Conservation (phyloP, 2,888 invertebrate genomes). For the Dysmachus trigonus region DNA sequence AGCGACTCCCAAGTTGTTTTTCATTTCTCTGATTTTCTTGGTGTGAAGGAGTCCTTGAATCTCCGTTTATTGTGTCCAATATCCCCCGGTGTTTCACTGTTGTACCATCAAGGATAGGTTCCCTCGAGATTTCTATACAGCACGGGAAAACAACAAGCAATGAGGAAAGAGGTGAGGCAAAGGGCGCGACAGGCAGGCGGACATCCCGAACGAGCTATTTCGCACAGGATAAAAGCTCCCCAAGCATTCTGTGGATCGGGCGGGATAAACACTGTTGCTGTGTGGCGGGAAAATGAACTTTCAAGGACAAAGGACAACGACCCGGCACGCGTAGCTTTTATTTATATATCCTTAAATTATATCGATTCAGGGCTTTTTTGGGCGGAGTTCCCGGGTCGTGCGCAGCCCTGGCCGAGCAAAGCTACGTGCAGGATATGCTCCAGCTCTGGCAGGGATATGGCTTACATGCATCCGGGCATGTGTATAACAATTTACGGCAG, state of each 20-base stretch:
- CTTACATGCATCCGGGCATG: neutral
- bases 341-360: conserved; percentile 1
- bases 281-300: conserved; percentile 14
- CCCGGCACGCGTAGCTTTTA: conserved; percentile 20
- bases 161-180: neutral
- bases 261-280: neutral
- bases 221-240: neutral
- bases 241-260: neutral
- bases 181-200: neutral
- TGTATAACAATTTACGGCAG: neutral
- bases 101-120: neutral
- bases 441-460: neutral
- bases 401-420: neutral
- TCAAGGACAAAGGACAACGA: conserved; percentile 35
- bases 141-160: neutral
- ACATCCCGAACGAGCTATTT: neutral
- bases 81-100: neutral
- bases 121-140: neutral
- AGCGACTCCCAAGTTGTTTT: neutral
- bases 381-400: neutral
- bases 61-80: neutral
- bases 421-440: neutral
- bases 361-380: conserved; percentile 15
- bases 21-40: neutral
- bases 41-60: neutral